These are phyloP conservation scores for Megaceryle torquata DNA, from an alignment of 2,113 vertebrate species.

Conservation along the genomic window DNA sequence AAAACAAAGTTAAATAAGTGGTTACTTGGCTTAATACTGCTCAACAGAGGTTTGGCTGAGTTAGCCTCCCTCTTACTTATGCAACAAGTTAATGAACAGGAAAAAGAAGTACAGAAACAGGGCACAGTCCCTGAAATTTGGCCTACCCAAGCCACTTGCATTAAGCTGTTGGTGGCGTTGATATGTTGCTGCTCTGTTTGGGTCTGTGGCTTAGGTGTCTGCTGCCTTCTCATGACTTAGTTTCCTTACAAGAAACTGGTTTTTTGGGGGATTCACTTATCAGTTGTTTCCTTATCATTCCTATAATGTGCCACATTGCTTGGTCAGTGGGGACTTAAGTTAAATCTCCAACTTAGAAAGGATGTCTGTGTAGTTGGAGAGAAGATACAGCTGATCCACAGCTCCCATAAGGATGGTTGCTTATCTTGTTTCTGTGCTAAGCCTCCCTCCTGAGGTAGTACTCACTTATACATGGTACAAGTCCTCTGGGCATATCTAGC, in stretches of 20 bases:
- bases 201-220: not conserved
- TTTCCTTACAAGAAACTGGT: not conserved
- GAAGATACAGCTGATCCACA: not conserved
- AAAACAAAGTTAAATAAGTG: not conserved
- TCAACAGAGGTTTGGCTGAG: not conserved
- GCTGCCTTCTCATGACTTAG: not conserved
- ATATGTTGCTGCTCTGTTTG: not conserved
- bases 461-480: rapidly evolving
- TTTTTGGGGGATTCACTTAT: not conserved
- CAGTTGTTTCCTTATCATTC: not conserved
- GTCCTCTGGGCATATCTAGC: not conserved
- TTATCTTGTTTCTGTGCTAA: not conserved
- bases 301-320: too few relatives aligned
- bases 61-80: not conserved
- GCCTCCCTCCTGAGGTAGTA: not conserved
- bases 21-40: not conserved
- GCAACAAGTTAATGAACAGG: not conserved
- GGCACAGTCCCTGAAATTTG: not conserved
- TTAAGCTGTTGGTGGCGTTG: not conserved
- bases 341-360: not conserved
- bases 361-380: not conserved
- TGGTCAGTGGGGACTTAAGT: not conserved
- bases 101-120: not conserved
- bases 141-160: not conserved
- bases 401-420: not conserved